These are phyloP conservation scores for Harpalus rubripes DNA, from an alignment of 2,888 invertebrate genomes.

Conservation along the genomic window DNA sequence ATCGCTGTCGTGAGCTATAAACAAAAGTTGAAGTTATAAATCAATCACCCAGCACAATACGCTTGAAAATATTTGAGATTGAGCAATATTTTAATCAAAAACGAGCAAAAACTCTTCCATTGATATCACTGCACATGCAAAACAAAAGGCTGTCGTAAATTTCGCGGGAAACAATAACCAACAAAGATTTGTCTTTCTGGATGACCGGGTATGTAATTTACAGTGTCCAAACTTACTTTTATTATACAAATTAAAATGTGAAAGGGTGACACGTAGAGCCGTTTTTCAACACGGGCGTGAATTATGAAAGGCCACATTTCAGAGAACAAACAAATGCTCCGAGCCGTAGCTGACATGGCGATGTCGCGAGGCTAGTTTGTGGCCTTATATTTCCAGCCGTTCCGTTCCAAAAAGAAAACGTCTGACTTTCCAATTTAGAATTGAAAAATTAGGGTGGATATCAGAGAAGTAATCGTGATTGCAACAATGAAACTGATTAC, in stretches of 20 bases:
- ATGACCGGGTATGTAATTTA: conserved; percentile 54
- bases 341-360: conserved; percentile 6
- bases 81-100: conserved; percentile 42
- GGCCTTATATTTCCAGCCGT: not conserved
- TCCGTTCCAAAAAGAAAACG: not conserved
- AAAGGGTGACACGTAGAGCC: conserved; percentile 54
- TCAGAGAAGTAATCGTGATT: too few species aligned
- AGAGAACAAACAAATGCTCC: conserved; percentile 44
- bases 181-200: conserved; percentile 60
- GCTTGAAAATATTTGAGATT: conserved; percentile 33
- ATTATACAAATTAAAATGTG: conserved; percentile 61
- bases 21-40: conserved; percentile 26
- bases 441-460: too few species aligned
- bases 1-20: conserved; percentile 80
- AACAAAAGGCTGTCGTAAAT: conserved; percentile 46
- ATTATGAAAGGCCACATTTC: conserved; percentile 57
- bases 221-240: conserved; percentile 58
- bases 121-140: conserved; percentile 48
- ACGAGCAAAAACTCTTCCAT: conserved; percentile 30
- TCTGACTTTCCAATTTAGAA: not conserved
- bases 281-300: conserved; percentile 54
- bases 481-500: too few species aligned
- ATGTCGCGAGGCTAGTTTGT: not conserved
- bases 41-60: conserved; percentile 28
- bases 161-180: conserved; percentile 54